Evolutionary conservation across 2,888 invertebrate genomes (phyloP), one percentile per base, ranked within the genome.

Genomic region (Pheosia tremula): DNA sequence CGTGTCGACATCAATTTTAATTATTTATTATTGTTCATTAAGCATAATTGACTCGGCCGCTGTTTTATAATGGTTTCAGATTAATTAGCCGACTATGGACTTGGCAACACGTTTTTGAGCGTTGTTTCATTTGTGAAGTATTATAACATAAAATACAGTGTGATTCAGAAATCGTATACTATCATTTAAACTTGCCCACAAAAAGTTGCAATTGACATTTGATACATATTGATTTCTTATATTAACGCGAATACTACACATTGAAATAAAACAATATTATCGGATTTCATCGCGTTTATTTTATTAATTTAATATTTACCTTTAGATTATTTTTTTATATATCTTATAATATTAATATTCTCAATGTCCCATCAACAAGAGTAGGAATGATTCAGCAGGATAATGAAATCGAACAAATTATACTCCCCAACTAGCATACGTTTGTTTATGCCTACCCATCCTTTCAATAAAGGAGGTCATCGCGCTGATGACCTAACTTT

Each of bases 1-100:
- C 78, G 80, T 84, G 80, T 77, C 70, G 70, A 77, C 83, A 84
- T 88, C 79, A 83, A 86, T 86, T 86, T 82, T 84, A 86, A 86
- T 87, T 85, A 85, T 81, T 82, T 81, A 82, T 81, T 79, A 80
- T 81, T 80, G 77, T 79, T 71, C 66, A 69, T 66, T 64, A 24
- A 24, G 24, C 2, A 63, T 81, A 79, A 83, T 79, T 79, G 75
- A 77, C 74, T 76, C 63, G 68, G 74, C 72, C 71, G 68, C 60
- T 71, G 73, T 62, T 71, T 72, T 69, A 39, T 2, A 76, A 71
- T 71, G 68, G 62, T 56, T 58, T 64, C 47, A 39, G 58, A 50
- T 68, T 63, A 60, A 62, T 65, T 60, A 60, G 58, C n/a, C 47
- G 60, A 62, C 53, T 62, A 53, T 58, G 13, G 45, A 47, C 47